Base-by-base conservation (phyloP, 2,797 vertebrate species). In the Catamblyrhynchus diadema region DNA sequence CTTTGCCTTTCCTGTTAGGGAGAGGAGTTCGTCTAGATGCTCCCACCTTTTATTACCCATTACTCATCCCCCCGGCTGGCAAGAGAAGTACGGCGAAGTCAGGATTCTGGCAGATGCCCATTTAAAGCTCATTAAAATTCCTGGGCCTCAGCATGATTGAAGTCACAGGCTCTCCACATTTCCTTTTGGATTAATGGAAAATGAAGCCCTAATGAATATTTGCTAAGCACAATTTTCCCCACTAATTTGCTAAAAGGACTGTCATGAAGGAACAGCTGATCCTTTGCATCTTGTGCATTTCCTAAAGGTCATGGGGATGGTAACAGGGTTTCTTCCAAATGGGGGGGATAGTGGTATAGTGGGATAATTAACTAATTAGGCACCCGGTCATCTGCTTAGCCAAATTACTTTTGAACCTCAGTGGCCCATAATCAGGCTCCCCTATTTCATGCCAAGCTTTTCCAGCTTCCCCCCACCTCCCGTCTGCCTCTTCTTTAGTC, bases 81-180 rank as follows among this genome's bases (percentile, higher is more conserved):
- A 96, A 92, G 92, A 95, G 79, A 95, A 96, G 96, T 96, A 96
- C 85, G 51, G 93, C 39, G 8, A 94, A 96, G 94, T 97, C 96
- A 92, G 95, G 81, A 95, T 92, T 95, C 93, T 97, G 97, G 97
- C 97, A 97, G 97, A 97, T 97, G 96, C 96, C 97, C 97, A 97
- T 97, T 98, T 98, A 96, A 97, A 98, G 94, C 96, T 97, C 97
- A 97, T 98, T 97, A 97, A 97, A 97, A 97, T 97, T 97, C 95
- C 91, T 94, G 93, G 90, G 96, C 94, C 95, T 96, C 94, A 95
- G 96, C 78, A n/a, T 98, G 96, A 97, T 96, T 95, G 96, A 97
- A 97, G 95, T 97, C 95, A 96, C 93, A 95, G 95, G 81, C 95
- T 93, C 88, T 91, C 93, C 94, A 95, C 96, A 96, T 97, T 97